Evolutionary conservation across 2,888 invertebrate genomes (phyloP).

Genomic region (Scelioninae gen. 1): DNA sequence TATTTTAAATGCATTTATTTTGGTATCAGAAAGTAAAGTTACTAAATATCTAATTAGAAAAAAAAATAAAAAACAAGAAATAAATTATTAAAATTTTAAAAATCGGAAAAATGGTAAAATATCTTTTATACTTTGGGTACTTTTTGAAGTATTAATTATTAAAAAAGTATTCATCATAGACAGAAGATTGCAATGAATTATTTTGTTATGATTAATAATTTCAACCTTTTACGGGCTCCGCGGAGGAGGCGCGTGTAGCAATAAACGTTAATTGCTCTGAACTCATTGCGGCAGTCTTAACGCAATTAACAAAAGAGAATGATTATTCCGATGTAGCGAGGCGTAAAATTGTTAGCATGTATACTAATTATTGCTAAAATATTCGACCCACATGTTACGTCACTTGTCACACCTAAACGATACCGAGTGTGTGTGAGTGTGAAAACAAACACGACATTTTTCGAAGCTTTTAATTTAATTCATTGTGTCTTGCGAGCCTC

Average conservation of each 20-base stretch:
- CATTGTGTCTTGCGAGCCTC: constrained; percentile 1
- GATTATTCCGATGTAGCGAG: constrained; percentile 71
- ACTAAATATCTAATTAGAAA: too few species aligned
- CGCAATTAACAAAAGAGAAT: constrained; percentile 74
- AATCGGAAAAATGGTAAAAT: too few species aligned
- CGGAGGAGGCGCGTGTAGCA: constrained; percentile 65
- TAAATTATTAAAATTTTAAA: too few species aligned
- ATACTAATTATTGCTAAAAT: constrained; percentile 81
- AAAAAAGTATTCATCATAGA: neutral
- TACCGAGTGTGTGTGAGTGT: constrained; percentile 11
- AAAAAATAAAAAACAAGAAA: too few species aligned
- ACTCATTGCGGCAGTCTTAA: constrained; percentile 77
- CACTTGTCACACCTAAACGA: constrained; percentile 63
- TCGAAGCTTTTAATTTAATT: constrained; percentile 22
- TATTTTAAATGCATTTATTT: too few species aligned
- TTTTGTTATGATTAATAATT: constrained; percentile 48
- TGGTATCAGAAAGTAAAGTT: too few species aligned
- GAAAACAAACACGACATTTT: constrained; percentile 10
- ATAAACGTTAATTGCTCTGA: constrained; percentile 76
- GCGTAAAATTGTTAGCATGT: constrained; percentile 75
- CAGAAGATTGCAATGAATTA: constrained; percentile 8
- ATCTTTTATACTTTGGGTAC: too few species aligned
- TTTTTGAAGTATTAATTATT: neutral
- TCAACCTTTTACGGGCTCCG: constrained; percentile 25
- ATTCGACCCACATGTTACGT: constrained; percentile 78